These are phyloP conservation scores for Cirrhinus molitorella DNA, from an alignment of 2,797 vertebrate genomes.

Conservation along the genomic window DNA sequence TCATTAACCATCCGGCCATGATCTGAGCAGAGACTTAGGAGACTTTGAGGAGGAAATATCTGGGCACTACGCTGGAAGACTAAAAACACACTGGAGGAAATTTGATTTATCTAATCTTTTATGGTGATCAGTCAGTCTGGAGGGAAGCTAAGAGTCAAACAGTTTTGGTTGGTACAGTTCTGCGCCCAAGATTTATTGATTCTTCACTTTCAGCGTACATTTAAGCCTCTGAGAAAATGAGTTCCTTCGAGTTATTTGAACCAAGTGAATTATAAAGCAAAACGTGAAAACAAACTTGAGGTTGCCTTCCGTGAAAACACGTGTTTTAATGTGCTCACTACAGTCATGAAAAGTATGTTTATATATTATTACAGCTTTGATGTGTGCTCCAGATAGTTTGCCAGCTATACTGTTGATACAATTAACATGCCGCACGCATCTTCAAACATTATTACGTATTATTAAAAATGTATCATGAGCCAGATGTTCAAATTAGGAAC, in stretches of 20 bases:
- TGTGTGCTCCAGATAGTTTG: constrained; percentile 9
- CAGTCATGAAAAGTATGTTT: constrained; percentile 36
- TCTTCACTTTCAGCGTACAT: constrained; percentile 42
- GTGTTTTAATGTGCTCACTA: constrained; percentile 21
- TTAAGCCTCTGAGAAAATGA: constrained; percentile 36
- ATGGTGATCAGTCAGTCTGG: constrained; percentile 51
- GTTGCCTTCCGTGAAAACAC: constrained; percentile 17
- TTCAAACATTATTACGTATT: constrained; percentile 1
- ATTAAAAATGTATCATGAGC: constrained; percentile 22
- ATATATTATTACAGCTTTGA: constrained; percentile 30
- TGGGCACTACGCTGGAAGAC: constrained; percentile 28
- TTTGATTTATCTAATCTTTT: constrained; percentile 53
- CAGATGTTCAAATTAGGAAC: constrained; percentile 18
- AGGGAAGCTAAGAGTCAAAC: constrained; percentile 25
- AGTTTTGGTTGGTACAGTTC: constrained; percentile 43
- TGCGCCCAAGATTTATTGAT: constrained; percentile 39
- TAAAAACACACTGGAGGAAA: constrained; percentile 44
- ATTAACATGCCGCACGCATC: background rate
- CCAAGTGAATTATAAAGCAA: constrained; percentile 38
- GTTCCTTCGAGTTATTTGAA: constrained; percentile 23
- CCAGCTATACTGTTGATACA: constrained; percentile 12
- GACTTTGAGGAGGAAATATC: constrained; percentile 32
- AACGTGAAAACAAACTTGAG: constrained; percentile 47
- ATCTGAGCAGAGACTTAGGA: constrained; percentile 24
- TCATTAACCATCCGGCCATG: constrained; percentile 33